These are phyloP conservation scores for Brevimyrus niger DNA, from an alignment of 2,113 vertebrate genomes.

Conservation along the genomic window DNA sequence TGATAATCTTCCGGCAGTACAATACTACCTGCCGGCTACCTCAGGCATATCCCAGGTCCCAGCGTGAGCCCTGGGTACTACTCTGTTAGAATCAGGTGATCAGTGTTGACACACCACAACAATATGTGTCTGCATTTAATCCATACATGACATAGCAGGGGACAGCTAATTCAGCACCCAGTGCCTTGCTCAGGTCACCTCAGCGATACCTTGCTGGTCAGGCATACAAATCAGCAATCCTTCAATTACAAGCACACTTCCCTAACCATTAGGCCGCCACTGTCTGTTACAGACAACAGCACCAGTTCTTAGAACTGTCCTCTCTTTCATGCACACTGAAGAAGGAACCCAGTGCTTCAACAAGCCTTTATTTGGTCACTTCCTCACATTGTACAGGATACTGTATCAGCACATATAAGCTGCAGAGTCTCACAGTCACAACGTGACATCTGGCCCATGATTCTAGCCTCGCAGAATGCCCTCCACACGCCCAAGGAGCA, in stretches of 20 bases:
- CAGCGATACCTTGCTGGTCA: too few species aligned
- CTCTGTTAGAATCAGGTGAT: not conserved
- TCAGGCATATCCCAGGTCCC: not conserved
- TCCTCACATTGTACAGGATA: not conserved
- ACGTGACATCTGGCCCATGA: not conserved
- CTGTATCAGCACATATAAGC: not conserved
- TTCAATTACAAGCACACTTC: too few species aligned
- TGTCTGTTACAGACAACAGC: too few species aligned
- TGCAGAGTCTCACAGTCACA: not conserved
- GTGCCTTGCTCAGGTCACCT: too few species aligned
- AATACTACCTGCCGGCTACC: not conserved
- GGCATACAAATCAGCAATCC: too few species aligned
- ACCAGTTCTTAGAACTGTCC: not conserved
- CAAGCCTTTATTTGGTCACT: not conserved
- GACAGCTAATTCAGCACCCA: too few species aligned
- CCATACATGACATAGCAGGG: too few species aligned
- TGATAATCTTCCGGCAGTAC: not conserved
- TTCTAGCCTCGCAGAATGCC: not conserved
- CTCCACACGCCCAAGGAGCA: not conserved
- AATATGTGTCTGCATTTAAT: too few species aligned
- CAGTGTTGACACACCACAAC: too few species aligned
- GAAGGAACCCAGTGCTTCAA: not conserved
- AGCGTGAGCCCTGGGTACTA: not conserved
- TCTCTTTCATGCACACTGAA: not conserved
- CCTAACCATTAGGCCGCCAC: too few species aligned